phyloP scores from a whole-genome alignment of 2,113 vertebrate genomes.

The Thamnaconus septentrionalis region DNA sequence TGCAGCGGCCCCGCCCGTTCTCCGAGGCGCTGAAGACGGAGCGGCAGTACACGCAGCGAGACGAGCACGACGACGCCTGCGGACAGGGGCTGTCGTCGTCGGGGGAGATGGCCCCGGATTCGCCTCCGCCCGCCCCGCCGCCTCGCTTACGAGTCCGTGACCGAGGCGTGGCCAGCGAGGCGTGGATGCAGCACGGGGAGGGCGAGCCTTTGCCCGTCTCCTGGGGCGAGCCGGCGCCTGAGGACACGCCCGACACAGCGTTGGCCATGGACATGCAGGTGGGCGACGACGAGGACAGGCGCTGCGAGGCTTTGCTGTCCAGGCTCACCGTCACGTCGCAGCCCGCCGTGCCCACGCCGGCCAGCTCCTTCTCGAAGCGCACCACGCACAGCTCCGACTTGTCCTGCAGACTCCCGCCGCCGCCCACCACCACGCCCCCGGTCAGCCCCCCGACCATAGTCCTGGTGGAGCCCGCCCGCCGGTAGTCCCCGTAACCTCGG shows the following conservation, averaged over 20 bases:
- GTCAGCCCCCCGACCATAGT: constrained; percentile 78
- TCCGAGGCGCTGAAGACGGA: constrained; percentile 86
- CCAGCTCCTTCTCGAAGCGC: constrained; percentile 82
- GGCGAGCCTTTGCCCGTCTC: constrained; percentile 75
- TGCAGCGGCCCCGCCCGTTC: constrained; percentile 88
- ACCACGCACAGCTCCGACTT: constrained; percentile 82
- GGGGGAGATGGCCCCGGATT: constrained; percentile 68
- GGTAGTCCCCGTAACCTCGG: constrained; percentile 88
- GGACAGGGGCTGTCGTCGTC: constrained; percentile 80
- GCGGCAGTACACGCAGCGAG: constrained; percentile 90
- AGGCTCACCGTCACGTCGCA: constrained; percentile 76
- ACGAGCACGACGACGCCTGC: constrained; percentile 77
- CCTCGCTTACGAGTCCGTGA: constrained; percentile 80
- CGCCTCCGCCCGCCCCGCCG: constrained; percentile 60
- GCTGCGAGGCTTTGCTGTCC: constrained; percentile 77
- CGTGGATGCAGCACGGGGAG: constrained; percentile 81
- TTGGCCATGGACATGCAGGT: constrained; percentile 73
- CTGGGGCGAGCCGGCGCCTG: constrained; percentile 74
- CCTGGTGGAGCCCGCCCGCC: constrained; percentile 78
- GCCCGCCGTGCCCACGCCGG: constrained; percentile 70
- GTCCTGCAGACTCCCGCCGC: constrained; percentile 63
- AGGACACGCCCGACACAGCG: constrained; percentile 65
- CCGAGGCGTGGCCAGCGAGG: constrained; percentile 75
- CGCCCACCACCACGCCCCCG: constrained; percentile 78
- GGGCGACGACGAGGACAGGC: constrained; percentile 72